Base-by-base conservation (phyloP, 2,113 vertebrate genomes). In the Probosciger aterrimus region DNA sequence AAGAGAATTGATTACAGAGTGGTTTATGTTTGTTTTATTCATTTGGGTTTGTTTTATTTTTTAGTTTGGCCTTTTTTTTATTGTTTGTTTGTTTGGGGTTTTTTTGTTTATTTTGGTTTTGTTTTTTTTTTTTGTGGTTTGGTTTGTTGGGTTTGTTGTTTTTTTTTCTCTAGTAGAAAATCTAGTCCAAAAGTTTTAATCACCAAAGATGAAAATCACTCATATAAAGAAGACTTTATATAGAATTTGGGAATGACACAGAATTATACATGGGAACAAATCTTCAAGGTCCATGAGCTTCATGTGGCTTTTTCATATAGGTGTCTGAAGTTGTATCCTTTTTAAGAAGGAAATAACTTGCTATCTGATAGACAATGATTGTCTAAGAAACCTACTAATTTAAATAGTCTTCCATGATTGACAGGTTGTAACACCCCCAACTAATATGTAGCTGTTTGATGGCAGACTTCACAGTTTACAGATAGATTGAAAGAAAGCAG, bases 381-480 rank as follows among this genome's bases (percentile, higher is more conserved):
- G 41, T 67, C 79, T 92, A 82, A 90, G 52, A 91, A 94, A 91
- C 74, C 65, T 63, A 52, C 13, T 39, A 74, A 92, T 96, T 94
- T 82, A 95, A 95, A 84, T 92, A 85, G 64, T 91, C 52, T 52
- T 44, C 4, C 8, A 0, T 69, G 88, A 94, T 19, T 94, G 88
- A 57, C 80, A 93, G 47, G 22, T 57, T 92, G 52, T 75, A 96
- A 93, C 92, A 93, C 93, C 92, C 88, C 93, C 74, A 84, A 82
- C 64, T 89, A 94, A 88, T 73, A 85, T 18, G 39, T 60, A 96
- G 39, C 44, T 95, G 64, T 69, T 84, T 91, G 71, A 77, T 78
- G 63, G 79, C 83, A 95, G 53, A 92, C 77, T 88, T 94, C 75
- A 90, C 53, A 91, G 41, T 90, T 90, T 94, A 85, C 81, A 88